phyloP scores from a whole-genome alignment of 2,888 invertebrate species.

The Thyatira batis region DNA sequence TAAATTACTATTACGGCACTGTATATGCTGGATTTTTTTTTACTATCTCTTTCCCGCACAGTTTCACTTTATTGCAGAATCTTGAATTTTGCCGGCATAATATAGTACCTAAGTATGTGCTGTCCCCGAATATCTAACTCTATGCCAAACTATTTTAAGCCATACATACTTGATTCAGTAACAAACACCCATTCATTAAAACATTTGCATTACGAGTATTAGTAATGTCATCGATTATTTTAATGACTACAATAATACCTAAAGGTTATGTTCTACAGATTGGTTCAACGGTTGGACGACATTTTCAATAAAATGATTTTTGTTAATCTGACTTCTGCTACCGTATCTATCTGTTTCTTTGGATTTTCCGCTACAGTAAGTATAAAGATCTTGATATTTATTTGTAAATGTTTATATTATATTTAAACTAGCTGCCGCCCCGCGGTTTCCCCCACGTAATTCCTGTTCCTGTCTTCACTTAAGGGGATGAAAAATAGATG shows the following conservation, averaged over 20 bases:
- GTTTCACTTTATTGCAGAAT: too few relatives aligned
- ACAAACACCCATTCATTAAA: too few relatives aligned
- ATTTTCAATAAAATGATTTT: constrained; percentile 55
- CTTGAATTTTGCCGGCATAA: too few relatives aligned
- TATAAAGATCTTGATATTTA: neutral
- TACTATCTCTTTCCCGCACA: too few relatives aligned
- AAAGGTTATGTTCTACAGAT: constrained; percentile 41
- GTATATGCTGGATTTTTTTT: too few relatives aligned
- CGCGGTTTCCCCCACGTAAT: neutral
- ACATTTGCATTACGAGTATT: neutral
- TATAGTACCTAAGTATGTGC: too few relatives aligned
- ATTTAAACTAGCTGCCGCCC: neutral
- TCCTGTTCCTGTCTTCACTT: too few relatives aligned
- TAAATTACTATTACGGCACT: too few relatives aligned
- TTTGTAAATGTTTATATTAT: neutral
- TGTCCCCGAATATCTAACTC: too few relatives aligned
- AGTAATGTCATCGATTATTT: neutral
- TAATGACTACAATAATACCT: neutral
- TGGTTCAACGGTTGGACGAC: constrained; percentile 40
- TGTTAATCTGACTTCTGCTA: constrained; percentile 44
- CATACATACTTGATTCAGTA: too few relatives aligned
- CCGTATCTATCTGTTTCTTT: constrained; percentile 53
- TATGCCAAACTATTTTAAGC: too few relatives aligned
- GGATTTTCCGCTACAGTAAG: constrained; percentile 52
- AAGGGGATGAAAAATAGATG: too few relatives aligned